These are phyloP conservation scores for Trichogramma pretiosum DNA, from an alignment of 1,140 invertebrate species.

Conservation along the genomic window DNA sequence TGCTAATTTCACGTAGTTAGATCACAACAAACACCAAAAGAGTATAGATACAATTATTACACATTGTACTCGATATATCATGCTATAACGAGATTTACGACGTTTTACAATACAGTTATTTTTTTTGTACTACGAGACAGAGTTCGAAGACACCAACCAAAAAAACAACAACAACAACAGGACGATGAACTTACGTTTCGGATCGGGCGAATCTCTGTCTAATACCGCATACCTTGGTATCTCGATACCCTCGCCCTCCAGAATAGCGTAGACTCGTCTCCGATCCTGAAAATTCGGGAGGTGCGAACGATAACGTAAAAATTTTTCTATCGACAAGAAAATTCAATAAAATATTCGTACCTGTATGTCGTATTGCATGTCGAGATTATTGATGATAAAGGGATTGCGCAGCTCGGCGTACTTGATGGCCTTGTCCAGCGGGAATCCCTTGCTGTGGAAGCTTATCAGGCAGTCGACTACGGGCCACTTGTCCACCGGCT, in stretches of 20 bases:
- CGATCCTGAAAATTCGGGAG: slow-evolving; percentile 56
- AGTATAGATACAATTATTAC: too few relatives aligned
- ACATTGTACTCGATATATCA: too few relatives aligned
- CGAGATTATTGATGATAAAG: slow-evolving; percentile 96
- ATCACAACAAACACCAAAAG: too few relatives aligned
- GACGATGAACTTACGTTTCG: slow-evolving; percentile 61
- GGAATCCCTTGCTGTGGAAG: slow-evolving; percentile 98
- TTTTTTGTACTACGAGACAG: too few relatives aligned
- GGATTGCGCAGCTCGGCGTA: slow-evolving; percentile 91
- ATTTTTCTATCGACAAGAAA: not conserved
- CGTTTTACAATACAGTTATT: too few relatives aligned
- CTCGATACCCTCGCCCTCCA: slow-evolving; percentile 91
- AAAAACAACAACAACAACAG: not conserved
- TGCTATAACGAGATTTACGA: not conserved
- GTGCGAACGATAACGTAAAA: not conserved
- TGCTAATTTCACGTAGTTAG: too few relatives aligned
- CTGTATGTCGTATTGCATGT: slow-evolving; percentile 97
- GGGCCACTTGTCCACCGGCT: slow-evolving; percentile 97
- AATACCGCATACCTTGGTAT: slow-evolving; percentile 96
- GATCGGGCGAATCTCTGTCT: slow-evolving; percentile 85
- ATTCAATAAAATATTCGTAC: slow-evolving; percentile 36
- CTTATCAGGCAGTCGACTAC: slow-evolving; percentile 95
- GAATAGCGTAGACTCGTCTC: slow-evolving; percentile 87
- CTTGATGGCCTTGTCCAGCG: slow-evolving; percentile 94
- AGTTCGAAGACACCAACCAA: not conserved